Percentiles rank a stretch among this genome's conserved stretches.
Conservation (phyloP, 2,888 invertebrate species). For the Campoplex capitator region DNA sequence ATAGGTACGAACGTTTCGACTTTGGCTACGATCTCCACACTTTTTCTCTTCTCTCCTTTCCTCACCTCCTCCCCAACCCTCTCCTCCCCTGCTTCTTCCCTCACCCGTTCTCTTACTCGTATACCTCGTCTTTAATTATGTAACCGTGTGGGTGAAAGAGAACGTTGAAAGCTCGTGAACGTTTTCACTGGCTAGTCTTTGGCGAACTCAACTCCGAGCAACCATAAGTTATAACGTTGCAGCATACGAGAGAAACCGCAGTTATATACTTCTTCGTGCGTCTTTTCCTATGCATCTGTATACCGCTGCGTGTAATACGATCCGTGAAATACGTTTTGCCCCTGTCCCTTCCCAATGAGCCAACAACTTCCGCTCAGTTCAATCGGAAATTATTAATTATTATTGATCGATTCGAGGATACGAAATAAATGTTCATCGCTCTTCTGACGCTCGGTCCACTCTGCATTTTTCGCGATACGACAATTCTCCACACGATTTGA, state of each 20-base stretch:
- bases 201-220: slow-evolving; percentile 13
- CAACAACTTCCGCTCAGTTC: background rate
- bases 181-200: slow-evolving; percentile 37
- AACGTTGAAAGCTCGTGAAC: slow-evolving; percentile 64
- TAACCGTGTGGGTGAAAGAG: slow-evolving; percentile 70
- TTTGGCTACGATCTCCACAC: background rate
- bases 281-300: background rate
- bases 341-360: background rate
- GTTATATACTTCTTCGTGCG: background rate
- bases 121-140: slow-evolving; percentile 60
- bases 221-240: background rate
- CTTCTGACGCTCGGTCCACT: background rate
- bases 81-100: no score
- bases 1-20: slow-evolving; percentile 10
- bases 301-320: slow-evolving; percentile 1
- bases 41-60: background rate
- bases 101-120: background rate
- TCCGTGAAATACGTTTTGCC: background rate
- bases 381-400: background rate
- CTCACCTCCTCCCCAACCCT: background rate
- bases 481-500: background rate
- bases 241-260: slow-evolving; percentile 8
- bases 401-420: background rate
- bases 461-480: background rate
- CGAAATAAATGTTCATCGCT: background rate